Base-by-base conservation (phyloP, 1,140 invertebrate genomes). In the Zaprionus camerounensis region DNA sequence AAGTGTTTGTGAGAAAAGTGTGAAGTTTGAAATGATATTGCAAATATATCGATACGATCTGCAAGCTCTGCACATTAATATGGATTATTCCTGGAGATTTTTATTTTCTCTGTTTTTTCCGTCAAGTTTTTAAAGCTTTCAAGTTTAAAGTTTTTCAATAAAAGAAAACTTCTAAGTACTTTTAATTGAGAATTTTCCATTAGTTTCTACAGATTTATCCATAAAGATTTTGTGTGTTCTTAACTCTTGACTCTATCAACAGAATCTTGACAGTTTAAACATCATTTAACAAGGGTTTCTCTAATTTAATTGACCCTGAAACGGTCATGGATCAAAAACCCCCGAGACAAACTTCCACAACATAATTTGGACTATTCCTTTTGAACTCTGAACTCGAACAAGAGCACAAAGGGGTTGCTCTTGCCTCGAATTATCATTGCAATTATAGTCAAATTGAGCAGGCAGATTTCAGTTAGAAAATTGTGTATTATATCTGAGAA, bases 321-420 rank as follows among this genome's bases (percentile, higher is more conserved):
- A 31, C n/a, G 26, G 44, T 63, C 41, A 62, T 26, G 61, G 24
- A 17, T 63, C 26, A 63, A 63, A 49, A 63, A 4, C 22, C 28
- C 44, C 12, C 31, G 31, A 31, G 9, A 11, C 31, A 31, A 31
- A 9, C 28, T 9, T 31, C 9, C 9, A 11, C 41, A 38, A 38
- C 13, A 38, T 3, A 15, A 38, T 38, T 38, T 46, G 44, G 22
- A 53, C n/a, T 28, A 51, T 55, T 36, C 28, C 34, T 55, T 55
- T 34, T 73, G 65, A 68, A 68, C 71, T 68, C 15, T 68, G 71
- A 73, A 46, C 64, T 61, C 13, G 28, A 2, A 6, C 2, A 15
- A 26, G 15, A 61, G 59, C 11, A 58, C 36, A 61, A 61, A 69
- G 15, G 62, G 70, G 62, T 66, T 57, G 62, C 20, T 38, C 28